Conservation (phyloP, 2,888 invertebrate species). For the Polymixis flavicincta region DNA sequence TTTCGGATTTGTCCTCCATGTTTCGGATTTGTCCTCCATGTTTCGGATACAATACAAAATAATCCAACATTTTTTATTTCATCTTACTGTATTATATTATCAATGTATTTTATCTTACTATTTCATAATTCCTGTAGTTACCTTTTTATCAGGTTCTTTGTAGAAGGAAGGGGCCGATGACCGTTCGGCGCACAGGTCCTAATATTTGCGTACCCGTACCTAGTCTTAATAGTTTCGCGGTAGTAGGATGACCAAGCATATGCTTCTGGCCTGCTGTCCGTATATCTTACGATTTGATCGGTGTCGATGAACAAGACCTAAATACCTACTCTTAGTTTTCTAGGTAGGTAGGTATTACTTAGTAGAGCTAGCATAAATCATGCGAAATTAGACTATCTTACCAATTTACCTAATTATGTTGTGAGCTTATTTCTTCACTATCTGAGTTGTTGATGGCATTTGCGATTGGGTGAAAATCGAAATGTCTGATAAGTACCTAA, state of each 20-base stretch:
- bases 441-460: neutral
- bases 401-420: neutral
- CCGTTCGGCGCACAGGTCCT: neutral
- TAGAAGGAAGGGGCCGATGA: neutral
- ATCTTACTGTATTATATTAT: too few relatives aligned
- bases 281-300: too few relatives aligned
- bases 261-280: neutral
- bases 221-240: too few relatives aligned
- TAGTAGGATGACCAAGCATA: neutral
- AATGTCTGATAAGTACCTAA: neutral
- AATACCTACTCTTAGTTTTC: neutral
- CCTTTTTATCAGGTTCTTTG: neutral
- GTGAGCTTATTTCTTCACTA: neutral
- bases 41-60: conserved; percentile 4
- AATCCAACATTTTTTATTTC: neutral
- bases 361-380: neutral
- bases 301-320: neutral
- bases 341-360: neutral
- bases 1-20: too few relatives aligned
- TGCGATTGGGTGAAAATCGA: neutral
- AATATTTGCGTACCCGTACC: neutral
- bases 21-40: too few relatives aligned
- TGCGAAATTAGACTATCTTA: neutral
- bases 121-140: too few relatives aligned
- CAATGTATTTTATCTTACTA: too few relatives aligned